Base-by-base conservation (phyloP, 23 tunicate species). In the Clavelina lepadiformis region DNA sequence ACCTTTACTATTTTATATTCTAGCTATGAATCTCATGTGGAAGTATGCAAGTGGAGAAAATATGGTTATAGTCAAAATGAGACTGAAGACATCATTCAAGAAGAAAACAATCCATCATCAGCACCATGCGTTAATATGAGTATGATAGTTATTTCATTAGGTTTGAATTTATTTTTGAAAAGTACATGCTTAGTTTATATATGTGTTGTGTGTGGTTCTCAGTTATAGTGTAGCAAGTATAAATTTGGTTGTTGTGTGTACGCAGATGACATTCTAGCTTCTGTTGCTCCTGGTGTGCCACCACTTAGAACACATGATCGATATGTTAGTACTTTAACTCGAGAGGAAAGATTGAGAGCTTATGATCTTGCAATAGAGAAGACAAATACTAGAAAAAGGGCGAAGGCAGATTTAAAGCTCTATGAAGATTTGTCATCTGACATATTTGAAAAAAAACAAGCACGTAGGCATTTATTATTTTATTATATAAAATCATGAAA, bases 1-100 rank as follows among this genome's bases (percentile, higher is more conserved):
- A n/a, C n/a, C n/a, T n/a, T 11, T 35, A 26, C 24, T 18, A 2
- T 30, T 62, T 69, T 73, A 5, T 22, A 11, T 63, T 38, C 4
- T 28, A 72, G 80, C 33, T 8, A 73, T 28, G 34, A 63, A 3
- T 1, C 15, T 25, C 89, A 82, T 28, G 15, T 56, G 28, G 46
- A 29, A 45, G 15, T 44, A 28, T 82, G 89, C 69, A 73, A 73
- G 33, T 82, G 80, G 80, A 49, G 78, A 41, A 46, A 53, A 22
- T 21, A 35, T 58, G 80, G 80, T 18, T 82, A 82, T 46, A 34
- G 61, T 22, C 26, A 28, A 3, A 51, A 55, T 13, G 89, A 82
- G 65, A 56, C 66, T 5, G 32, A 38, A n/a, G 89, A 56, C 38
- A 82, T 82, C 18, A 19, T 63, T 47, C 74, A 73, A 34, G 68